phyloP scores from a whole-genome alignment of 2,888 invertebrate species.

The Limnephilus lunatus region DNA sequence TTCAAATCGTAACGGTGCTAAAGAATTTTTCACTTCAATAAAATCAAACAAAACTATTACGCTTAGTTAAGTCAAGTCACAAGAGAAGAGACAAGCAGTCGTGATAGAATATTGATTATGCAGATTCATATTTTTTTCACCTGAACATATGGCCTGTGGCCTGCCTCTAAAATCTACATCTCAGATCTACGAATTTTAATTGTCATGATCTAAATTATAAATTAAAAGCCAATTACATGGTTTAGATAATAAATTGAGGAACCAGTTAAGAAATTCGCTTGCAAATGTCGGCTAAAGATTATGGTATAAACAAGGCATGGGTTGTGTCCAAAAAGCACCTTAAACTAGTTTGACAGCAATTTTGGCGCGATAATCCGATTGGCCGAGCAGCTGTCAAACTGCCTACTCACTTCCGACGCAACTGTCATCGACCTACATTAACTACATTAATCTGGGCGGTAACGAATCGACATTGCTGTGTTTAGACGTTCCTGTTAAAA shows the following conservation, averaged over 20 bases:
- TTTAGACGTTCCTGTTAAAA: neutral
- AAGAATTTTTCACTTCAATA: no score
- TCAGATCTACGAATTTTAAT: neutral
- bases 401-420: constrained; percentile 15
- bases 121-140: neutral
- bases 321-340: neutral
- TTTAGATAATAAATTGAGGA: neutral
- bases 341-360: constrained; percentile 18
- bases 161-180: neutral
- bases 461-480: neutral
- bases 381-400: constrained; percentile 28
- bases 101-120: neutral
- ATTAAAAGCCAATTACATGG: constrained; percentile 2
- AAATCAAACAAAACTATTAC: neutral
- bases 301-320: neutral
- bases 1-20: no score
- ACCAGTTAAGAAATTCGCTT: neutral
- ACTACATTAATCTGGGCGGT: constrained; percentile 14
- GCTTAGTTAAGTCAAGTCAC: neutral
- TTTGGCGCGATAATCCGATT: constrained; percentile 24
- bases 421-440: constrained; percentile 37
- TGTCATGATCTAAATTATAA: neutral
- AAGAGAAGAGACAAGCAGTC: neutral
- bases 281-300: neutral
- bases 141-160: neutral